A percentile compares a stretch with the other conserved stretches of the same genome.
Evolutionary conservation across 2,888 invertebrate species (phyloP).

Genomic region (Gymnocheta viridis): DNA sequence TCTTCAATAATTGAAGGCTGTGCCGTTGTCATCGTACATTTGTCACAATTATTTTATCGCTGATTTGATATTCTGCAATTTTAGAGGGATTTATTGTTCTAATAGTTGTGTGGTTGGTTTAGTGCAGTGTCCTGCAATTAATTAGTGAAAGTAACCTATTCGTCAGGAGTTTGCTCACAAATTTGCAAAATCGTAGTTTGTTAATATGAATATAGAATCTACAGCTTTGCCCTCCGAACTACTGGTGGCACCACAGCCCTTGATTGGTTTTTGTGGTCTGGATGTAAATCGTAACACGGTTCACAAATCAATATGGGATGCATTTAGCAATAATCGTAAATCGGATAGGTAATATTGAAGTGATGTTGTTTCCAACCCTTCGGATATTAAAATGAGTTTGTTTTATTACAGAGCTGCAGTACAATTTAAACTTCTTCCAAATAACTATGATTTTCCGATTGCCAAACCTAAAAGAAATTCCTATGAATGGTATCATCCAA

Average conservation of each 20-base stretch:
- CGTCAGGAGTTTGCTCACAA: not conserved
- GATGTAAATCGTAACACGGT: slow-evolving; percentile 92
- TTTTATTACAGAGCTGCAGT: slow-evolving; percentile 86
- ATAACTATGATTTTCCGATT: slow-evolving; percentile 93
- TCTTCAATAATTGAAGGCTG: slow-evolving; percentile 60
- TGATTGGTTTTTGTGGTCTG: slow-evolving; percentile 94
- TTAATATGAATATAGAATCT: slow-evolving; percentile 84
- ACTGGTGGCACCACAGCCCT: slow-evolving; percentile 90
- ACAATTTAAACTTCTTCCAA: slow-evolving; percentile 90
- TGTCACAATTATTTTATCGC: slow-evolving; percentile 55
- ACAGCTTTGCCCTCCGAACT: slow-evolving; percentile 92
- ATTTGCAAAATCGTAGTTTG: slow-evolving; percentile 8
- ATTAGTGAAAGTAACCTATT: slow-evolving; percentile 29
- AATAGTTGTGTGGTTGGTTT: not conserved
- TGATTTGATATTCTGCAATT: slow-evolving; percentile 22
- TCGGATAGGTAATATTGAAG: slow-evolving; percentile 84
- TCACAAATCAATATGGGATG: slow-evolving; percentile 96
- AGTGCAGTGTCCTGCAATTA: slow-evolving; percentile 23
- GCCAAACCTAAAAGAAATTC: slow-evolving; percentile 93
- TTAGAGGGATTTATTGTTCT: slow-evolving; percentile 9
- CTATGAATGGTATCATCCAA: slow-evolving; percentile 97
- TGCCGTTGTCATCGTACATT: slow-evolving; percentile 52
- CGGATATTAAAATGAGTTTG: not conserved
- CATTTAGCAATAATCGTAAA: slow-evolving; percentile 91
- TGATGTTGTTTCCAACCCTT: not conserved